Conservation (phyloP, 1,140 invertebrate genomes). For the Drosophila rufa region DNA sequence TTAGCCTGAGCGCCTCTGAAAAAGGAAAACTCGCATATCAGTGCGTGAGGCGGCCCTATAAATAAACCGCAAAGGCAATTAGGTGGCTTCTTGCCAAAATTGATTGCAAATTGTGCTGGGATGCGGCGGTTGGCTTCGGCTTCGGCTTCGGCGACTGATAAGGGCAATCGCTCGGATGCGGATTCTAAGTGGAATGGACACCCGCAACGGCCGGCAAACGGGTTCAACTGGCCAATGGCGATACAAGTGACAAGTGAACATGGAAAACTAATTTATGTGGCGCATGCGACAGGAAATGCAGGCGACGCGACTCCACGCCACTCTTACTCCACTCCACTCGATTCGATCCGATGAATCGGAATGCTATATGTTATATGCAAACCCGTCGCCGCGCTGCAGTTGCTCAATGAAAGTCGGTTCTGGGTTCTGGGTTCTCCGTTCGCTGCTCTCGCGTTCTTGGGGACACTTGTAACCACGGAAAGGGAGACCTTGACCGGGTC, state of each 20-base stretch:
- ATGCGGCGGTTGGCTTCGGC: constrained; percentile 12
- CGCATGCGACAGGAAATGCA: constrained; percentile 68
- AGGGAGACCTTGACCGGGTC: constrained; percentile 73
- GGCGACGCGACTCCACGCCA: constrained; percentile 17
- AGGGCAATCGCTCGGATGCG: constrained; percentile 57
- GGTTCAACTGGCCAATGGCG: constrained; percentile 50
- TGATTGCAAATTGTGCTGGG: constrained; percentile 55
- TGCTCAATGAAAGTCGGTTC: constrained; percentile 49
- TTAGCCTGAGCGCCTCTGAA: constrained; percentile 5
- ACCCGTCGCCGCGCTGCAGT: constrained; percentile 21
- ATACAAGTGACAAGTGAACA: constrained; percentile 78
- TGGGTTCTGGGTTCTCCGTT: constrained; percentile 11
- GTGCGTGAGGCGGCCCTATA: constrained; percentile 42
- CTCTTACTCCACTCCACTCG: constrained; percentile 20
- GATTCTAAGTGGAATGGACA: constrained; percentile 62
- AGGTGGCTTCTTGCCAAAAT: constrained; percentile 59
- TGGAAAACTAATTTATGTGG: constrained; percentile 80
- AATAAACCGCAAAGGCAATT: constrained; percentile 55
- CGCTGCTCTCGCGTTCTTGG: constrained; percentile 10
- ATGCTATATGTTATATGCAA: constrained; percentile 29
- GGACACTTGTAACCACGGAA: constrained; percentile 29
- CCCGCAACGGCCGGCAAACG: constrained; percentile 62
- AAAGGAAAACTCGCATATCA: constrained; percentile 26
- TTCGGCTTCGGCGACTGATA: constrained; percentile 52
- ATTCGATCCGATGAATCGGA: constrained; percentile 44